Base-by-base conservation (phyloP, 2,797 vertebrate species). In the Odontamblyopus lacepedii region DNA sequence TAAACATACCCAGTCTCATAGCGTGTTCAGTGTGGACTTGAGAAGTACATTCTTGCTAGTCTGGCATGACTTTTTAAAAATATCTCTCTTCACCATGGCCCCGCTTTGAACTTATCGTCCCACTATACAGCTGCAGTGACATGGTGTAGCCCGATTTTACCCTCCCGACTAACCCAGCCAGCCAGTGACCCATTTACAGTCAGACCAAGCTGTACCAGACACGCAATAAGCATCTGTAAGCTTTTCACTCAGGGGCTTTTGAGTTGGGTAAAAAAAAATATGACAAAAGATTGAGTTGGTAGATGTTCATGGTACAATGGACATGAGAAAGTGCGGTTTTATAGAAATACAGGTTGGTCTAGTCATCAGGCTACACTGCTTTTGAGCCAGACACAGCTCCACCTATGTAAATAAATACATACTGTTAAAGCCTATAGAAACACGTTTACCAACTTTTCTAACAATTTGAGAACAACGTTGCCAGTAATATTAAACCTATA, bases 151-250 rank as follows among this genome's bases (percentile, higher is more conserved):
- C 88, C 77, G 81, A 83, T 79, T 86, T 89, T 85, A 88, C 84
- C 86, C 82, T 81, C 74, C 84, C 84, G 78, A 79, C 75, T 85
- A 84, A 87, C 76, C 86, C 82, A 85, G 79, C 77, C 76, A 57
- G 80, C 77, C 76, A 59, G 78, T 93, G 92, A 91, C 91, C 88
- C 87, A 92, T 74, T 89, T 91, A 85, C 65, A 65, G 81, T 62
- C 67, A 38, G 61, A 19, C 79, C 87, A 78, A 59, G 80, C 74
- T 16, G 61, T 80, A 81, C 78, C 90, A 93, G 90, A 90, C 83
- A 11, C 82, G 85, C 65, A 3, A 71, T 73, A 75, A 78, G 83
- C 67, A 83, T 84, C 61, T 1, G 72, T 71, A 74, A 78, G 84
- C 70, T 83, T 83, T 84, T 84, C 75, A 85, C 85, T 87, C 71